Evolutionary conservation across 2,888 invertebrate species (phyloP), one percentile per base, ranked within the genome.

Genomic region (Drosophila mercatorum): DNA sequence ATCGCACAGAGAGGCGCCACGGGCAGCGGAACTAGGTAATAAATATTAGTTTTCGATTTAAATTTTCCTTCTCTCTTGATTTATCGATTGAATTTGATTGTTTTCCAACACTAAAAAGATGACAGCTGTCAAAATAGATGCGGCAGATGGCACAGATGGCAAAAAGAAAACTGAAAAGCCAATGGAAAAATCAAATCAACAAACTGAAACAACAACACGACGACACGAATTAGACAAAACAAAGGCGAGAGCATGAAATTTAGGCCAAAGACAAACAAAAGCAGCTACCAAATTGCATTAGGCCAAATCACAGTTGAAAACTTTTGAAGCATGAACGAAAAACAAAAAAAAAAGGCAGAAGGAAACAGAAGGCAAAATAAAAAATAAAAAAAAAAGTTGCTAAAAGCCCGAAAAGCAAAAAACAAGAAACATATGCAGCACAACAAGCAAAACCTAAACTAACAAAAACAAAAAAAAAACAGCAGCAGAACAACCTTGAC

Each of bases 201-300:
- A 55, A 55, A 40, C 38, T 28, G 22, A 26, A 55, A 41, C 38
- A 53, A 63, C 38, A 53, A 63, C 26, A 55, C 28, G 5, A 28
- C 28, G 28, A 59, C 17, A 55, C 12, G 52, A 74, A 53, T 53
- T 53, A 60, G 46, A 58, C 47, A 49, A 53, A 49, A 49, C 43
- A 40, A 47, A 53, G 22, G 36, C 51, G 51, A 46, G 55, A 67
- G 26, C 38, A 68, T 31, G 49, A 71, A 72, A 84, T 76, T 55
- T 78, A 81, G 84, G 89, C 81, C 89, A 89, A 88, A 88, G 84
- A 83, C 78, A 83, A 81, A 86, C 75, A 84, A 88, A 79, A 83
- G 81, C 73, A 57, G 71, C 74, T 75, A 86, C 78, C 84, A 84
- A 89, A 84, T 88, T 83, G 86, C 83, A 83, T 83, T 88, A 83